Percentiles rank a stretch among this genome's conserved stretches.
These are phyloP conservation scores for Lichenostomus cassidix DNA, from an alignment of 2,113 vertebrate genomes.

Conservation along the genomic window DNA sequence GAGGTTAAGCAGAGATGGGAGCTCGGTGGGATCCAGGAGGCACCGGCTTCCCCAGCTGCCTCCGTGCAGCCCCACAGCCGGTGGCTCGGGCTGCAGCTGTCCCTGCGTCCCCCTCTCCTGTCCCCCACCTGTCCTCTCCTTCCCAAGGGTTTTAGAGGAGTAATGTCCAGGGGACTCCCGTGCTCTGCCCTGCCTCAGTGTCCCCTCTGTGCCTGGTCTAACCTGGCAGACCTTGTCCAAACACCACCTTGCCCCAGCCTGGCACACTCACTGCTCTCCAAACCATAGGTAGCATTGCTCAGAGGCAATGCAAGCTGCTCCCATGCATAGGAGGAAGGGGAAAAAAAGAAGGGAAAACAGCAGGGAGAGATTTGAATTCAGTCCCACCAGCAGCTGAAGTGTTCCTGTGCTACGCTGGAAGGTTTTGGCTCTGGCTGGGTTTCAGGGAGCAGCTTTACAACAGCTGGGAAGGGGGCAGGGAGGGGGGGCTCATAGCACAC, in stretches of 20 bases:
- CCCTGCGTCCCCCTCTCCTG: background rate
- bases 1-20: constrained; percentile 45
- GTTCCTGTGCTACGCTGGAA: constrained; percentile 48
- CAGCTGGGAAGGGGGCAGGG: constrained; percentile 64
- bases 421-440: constrained; percentile 57
- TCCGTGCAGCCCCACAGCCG: fast-evolving
- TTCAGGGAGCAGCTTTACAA: constrained; percentile 61
- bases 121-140: background rate
- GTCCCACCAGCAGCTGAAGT: constrained; percentile 63
- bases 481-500: background rate
- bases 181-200: background rate
- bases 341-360: constrained; percentile 6
- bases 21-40: constrained; percentile 10
- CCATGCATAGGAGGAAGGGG: background rate
- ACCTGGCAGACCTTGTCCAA: background rate
- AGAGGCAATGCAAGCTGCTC: background rate
- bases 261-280: fast-evolving
- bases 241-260: background rate
- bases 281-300: fast-evolving
- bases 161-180: fast-evolving
- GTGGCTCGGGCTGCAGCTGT: background rate
- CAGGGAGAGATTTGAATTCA: constrained; percentile 55
- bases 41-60: background rate
- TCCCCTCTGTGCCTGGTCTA: background rate
- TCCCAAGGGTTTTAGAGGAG: background rate